These are phyloP conservation scores for Diloba caeruleocephala DNA, from an alignment of 2,888 invertebrate species.

Conservation along the genomic window DNA sequence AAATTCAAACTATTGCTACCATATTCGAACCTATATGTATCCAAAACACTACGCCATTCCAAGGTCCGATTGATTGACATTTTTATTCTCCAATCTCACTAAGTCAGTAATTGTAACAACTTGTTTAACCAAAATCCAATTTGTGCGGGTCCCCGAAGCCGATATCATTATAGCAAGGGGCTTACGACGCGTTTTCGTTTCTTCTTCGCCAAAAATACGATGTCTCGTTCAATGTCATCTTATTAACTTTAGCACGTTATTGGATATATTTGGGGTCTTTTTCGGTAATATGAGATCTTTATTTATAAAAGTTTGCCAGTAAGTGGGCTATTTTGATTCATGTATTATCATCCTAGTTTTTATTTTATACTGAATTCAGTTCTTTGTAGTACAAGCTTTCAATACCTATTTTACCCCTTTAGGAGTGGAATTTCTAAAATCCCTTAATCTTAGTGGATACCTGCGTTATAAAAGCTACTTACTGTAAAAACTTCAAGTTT, in stretches of 20 bases:
- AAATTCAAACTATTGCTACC: neutral
- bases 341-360: neutral
- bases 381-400: too few species aligned
- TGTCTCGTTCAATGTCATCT: conserved; percentile 60
- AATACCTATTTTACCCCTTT: too few species aligned
- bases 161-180: conserved; percentile 60
- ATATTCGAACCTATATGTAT: neutral
- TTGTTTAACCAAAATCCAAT: conserved; percentile 82
- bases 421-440: too few species aligned
- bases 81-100: conserved; percentile 10
- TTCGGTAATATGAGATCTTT: conserved; percentile 20
- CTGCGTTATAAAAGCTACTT: too few species aligned
- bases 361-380: neutral
- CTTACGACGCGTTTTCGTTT: conserved; percentile 35
- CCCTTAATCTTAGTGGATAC: too few species aligned
- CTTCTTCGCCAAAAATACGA: conserved; percentile 55
- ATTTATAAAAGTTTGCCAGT: conserved; percentile 17
- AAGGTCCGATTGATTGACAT: conserved; percentile 23
- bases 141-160: conserved; percentile 61
- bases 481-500: too few species aligned
- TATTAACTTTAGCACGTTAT: conserved; percentile 46
- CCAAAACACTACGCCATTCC: conserved; percentile 2
- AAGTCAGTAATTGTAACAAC: conserved; percentile 69
- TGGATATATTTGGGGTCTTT: conserved; percentile 11
- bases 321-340: conserved; percentile 17